These are phyloP conservation scores for Globodera ellingtonae DNA, from an alignment of 1,140 invertebrate genomes.

Conservation along the genomic window DNA sequence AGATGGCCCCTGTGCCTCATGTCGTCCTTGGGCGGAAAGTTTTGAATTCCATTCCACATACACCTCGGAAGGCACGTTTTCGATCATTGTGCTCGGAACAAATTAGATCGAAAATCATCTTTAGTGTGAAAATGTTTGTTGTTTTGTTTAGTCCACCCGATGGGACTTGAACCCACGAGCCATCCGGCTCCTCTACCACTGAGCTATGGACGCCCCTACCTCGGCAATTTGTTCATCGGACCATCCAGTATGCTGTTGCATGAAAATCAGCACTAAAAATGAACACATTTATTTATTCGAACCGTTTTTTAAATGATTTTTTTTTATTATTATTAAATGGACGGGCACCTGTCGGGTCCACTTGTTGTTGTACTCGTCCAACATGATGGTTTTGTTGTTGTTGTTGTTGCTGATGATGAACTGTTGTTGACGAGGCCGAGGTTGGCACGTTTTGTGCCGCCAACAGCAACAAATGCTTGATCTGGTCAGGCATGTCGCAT, in stretches of 20 bases:
- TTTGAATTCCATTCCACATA: background rate
- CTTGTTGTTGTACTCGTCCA: constrained; percentile 24
- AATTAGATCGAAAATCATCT: background rate
- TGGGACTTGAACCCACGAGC: background rate
- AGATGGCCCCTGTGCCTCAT: constrained; percentile 28
- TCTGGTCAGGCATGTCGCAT: constrained; percentile 41
- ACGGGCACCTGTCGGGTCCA: constrained; percentile 51
- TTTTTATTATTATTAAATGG: constrained; percentile 52
- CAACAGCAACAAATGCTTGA: constrained; percentile 33
- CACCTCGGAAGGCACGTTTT: constrained; percentile 19
- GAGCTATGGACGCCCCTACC: constrained; percentile 22
- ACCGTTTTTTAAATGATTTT: constrained; percentile 38
- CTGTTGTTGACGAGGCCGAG: constrained; percentile 7
- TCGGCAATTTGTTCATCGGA: constrained; percentile 61
- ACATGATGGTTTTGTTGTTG: constrained; percentile 23
- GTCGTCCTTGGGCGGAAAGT: background rate
- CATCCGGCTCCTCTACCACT: background rate
- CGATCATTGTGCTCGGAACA: background rate
- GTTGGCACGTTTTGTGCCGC: constrained; percentile 2
- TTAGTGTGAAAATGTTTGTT: background rate
- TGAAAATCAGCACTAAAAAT: constrained; percentile 50
- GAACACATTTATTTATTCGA: constrained; percentile 4
- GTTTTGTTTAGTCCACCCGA: no score
- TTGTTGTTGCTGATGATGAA: constrained; percentile 17
- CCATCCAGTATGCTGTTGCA: constrained; percentile 65